Base-by-base conservation (phyloP, 1,140 invertebrate species). In the Drosophila sucinea region DNA sequence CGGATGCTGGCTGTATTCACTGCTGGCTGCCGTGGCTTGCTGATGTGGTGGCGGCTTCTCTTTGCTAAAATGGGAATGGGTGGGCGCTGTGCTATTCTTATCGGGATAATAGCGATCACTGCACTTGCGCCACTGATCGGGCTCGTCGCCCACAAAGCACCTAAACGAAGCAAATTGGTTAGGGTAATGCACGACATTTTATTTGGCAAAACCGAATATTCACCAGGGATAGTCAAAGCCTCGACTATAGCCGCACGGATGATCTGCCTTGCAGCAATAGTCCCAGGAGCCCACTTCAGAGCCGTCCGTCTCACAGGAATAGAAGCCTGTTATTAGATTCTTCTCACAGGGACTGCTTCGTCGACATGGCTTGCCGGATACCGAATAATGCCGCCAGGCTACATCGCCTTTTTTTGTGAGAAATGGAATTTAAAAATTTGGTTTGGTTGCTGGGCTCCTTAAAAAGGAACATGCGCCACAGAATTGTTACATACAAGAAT, bases 111-210 rank as follows among this genome's bases (percentile, higher is more conserved):
- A 97, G 35, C 94, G 94, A 71, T 97, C 96, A 79, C 95, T 96
- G 85, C 96, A 97, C 25, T 96, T 96, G 27, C 96, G 93, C 96
- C 96, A 97, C 92, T 97, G 96, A 44, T 96, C 95, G 7, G 93
- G 92, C 1, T 92, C 92, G 7, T 94, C 93, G 54, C 96, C 96
- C 2, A 97, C 96, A 90, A 96, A 96, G 86, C 96, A 97, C 96
- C 96, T 96, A 72, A 4, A 1, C 23, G 25, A 23, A 29, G n/a
- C 1, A 8, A 41, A 25, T 0, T 1, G 80, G 11, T 64, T 64
- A 11, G 4, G 8, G 11, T 7, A 30, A 6, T 32, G 44, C 8
- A 40, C 57, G 29, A 57, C 7, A 25, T 4, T 17, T 17, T 17
- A 17, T 17, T 17, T 17, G 17, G 8, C 5, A 17, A 17, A 17